Percentiles rank a stretch among this genome's conserved stretches.
Conservation (phyloP, 2,797 vertebrate species). For the Leptoclinus maculatus region DNA sequence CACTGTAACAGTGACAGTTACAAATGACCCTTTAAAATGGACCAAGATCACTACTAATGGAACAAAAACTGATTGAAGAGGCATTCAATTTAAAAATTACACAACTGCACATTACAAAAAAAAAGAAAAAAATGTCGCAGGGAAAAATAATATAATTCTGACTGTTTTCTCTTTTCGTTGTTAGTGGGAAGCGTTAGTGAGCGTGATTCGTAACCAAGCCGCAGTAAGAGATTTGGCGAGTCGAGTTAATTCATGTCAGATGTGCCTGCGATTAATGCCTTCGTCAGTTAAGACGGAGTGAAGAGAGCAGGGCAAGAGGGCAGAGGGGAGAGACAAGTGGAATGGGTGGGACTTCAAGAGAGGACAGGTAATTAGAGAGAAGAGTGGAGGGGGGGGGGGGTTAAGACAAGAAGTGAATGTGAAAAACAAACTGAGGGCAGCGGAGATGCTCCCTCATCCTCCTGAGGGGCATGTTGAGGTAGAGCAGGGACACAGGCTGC, state of each 20-base stretch:
- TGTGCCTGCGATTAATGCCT: constrained; percentile 38
- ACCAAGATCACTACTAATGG: constrained; percentile 44
- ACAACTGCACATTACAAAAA: constrained; percentile 33
- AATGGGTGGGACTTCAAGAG: constrained; percentile 27
- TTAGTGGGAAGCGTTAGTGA: neutral
- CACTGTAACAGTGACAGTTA: neutral
- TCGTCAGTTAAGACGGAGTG: constrained; percentile 34
- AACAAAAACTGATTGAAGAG: constrained; percentile 36
- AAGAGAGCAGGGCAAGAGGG: neutral
- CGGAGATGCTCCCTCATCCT: constrained; percentile 55
- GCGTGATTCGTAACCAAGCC: neutral
- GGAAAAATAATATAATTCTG: neutral
- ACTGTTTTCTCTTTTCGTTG: constrained; percentile 17
- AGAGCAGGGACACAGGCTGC: constrained; percentile 62
- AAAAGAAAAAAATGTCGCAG: constrained; percentile 34
- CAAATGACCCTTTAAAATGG: constrained; percentile 54
- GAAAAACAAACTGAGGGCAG: constrained; percentile 60
- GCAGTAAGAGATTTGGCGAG: neutral
- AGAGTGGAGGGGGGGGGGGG: constrained; percentile 18
- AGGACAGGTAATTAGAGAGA: constrained; percentile 56
- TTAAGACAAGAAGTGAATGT: constrained; percentile 33
- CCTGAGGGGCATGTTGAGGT: constrained; percentile 58
- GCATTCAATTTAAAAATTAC: constrained; percentile 11
- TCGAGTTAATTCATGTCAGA: constrained; percentile 31
- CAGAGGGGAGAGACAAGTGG: constrained; percentile 5